phyloP scores from a whole-genome alignment of 1,140 invertebrate species.

The Acromyrmex echinatior region DNA sequence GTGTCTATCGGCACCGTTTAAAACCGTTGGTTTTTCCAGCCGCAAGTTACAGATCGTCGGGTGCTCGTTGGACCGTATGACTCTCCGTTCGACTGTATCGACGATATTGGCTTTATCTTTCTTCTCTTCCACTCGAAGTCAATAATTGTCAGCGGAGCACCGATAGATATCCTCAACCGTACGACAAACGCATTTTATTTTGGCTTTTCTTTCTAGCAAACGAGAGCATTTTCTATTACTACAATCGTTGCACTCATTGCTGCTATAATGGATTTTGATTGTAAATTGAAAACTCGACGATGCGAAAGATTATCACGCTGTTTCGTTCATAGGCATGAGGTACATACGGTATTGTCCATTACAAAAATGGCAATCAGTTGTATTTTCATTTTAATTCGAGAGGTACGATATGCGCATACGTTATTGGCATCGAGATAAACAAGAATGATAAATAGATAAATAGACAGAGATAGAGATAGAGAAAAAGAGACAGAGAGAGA shows the following conservation, averaged over 20 bases:
- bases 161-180: constrained; percentile 16
- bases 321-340: neutral
- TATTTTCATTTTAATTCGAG: constrained; percentile 43
- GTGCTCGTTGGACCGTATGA: constrained; percentile 44
- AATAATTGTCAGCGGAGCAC: constrained; percentile 51
- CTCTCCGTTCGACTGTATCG: constrained; percentile 50
- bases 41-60: constrained; percentile 60
- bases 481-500: neutral
- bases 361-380: constrained; percentile 50
- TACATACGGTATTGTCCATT: constrained; percentile 11
- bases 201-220: neutral
- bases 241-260: constrained; percentile 8
- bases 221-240: neutral
- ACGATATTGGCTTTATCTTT: constrained; percentile 62
- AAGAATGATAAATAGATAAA: constrained; percentile 5
- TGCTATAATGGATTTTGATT: constrained; percentile 43
- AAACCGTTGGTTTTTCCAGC: constrained; percentile 51
- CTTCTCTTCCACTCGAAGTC: constrained; percentile 56
- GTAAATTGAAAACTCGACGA: constrained; percentile 52
- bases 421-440: constrained; percentile 36
- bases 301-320: constrained; percentile 45
- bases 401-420: neutral
- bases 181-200: constrained; percentile 28
- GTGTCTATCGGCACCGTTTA: constrained; percentile 55
- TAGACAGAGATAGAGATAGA: neutral